Evolutionary conservation across 1,140 invertebrate species (phyloP).

Genomic region (Globodera rostochiensis): DNA sequence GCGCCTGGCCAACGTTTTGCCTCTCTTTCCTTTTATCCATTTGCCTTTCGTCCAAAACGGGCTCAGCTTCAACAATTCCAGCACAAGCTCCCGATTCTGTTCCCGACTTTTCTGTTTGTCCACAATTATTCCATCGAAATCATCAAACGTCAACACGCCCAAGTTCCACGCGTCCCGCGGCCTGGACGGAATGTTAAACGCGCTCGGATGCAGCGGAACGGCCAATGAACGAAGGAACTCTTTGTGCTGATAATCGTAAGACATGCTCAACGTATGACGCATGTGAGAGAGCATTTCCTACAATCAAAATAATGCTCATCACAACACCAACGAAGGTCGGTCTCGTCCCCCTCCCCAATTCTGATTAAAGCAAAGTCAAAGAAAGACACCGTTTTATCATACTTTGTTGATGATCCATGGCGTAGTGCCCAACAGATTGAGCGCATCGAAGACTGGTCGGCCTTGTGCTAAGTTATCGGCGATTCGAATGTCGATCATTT

Average conservation of each 20-base stretch:
- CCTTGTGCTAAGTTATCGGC: slow-evolving; percentile 25
- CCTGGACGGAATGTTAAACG: slow-evolving; percentile 41
- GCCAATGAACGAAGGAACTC: slow-evolving; percentile 43
- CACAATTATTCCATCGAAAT: slow-evolving; percentile 29
- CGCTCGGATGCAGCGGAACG: slow-evolving; percentile 47
- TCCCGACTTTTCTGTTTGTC: slow-evolving; percentile 38
- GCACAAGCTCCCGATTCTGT: slow-evolving; percentile 42
- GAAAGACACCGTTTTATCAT: slow-evolving; percentile 66
- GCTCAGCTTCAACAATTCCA: not conserved
- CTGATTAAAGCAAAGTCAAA: no score
- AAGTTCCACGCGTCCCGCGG: slow-evolving; percentile 31
- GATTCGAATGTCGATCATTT: not conserved
- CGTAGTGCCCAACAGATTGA: slow-evolving; percentile 84
- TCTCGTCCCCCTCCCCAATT: no score
- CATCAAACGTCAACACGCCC: not conserved
- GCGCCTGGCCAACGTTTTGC: not conserved
- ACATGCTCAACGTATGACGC: slow-evolving; percentile 38
- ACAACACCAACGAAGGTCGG: not conserved
- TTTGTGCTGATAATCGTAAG: slow-evolving; percentile 18
- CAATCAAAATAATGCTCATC: not conserved
- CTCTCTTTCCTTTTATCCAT: not conserved
- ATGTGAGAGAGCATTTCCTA: slow-evolving; percentile 29
- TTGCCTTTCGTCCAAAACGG: not conserved
- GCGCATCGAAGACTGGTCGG: slow-evolving; percentile 79
- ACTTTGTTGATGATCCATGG: slow-evolving; percentile 87